Evolutionary conservation across 2,888 invertebrate genomes (phyloP).

Genomic region (Embidobia sp.): DNA sequence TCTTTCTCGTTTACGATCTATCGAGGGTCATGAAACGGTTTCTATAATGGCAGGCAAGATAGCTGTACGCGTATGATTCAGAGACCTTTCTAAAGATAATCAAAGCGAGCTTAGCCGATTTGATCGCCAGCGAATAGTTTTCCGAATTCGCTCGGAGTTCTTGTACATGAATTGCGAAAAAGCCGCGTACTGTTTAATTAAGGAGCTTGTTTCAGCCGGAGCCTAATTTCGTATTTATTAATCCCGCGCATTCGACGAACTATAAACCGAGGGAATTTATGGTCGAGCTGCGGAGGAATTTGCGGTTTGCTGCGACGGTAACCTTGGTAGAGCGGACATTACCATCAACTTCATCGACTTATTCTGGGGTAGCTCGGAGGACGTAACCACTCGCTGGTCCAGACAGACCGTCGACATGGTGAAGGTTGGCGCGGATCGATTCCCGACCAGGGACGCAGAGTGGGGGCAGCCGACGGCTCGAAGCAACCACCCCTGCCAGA

Average conservation of each 20-base stretch:
- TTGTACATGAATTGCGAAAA: no score
- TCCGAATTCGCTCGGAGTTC: no score
- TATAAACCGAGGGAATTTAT: conserved; percentile 28
- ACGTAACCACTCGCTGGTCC: conserved; percentile 56
- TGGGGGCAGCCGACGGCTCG: conserved; percentile 61
- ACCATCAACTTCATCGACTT: conserved; percentile 40
- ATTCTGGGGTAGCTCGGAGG: conserved; percentile 47
- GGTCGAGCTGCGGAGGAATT: conserved; percentile 18
- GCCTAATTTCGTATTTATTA: conserved; percentile 7
- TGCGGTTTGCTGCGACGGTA: conserved; percentile 38
- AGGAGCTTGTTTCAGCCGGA: no score
- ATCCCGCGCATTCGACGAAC: conserved; percentile 5
- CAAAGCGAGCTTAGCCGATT: conserved; percentile 17
- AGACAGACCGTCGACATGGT: conserved; percentile 58
- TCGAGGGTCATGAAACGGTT: conserved; percentile 63
- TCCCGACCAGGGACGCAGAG: conserved; percentile 42
- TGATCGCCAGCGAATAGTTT: not conserved
- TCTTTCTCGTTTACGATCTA: conserved; percentile 50
- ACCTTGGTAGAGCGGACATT: conserved; percentile 47
- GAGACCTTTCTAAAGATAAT: conserved; percentile 23
- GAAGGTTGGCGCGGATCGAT: conserved; percentile 63
- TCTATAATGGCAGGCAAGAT: conserved; percentile 51
- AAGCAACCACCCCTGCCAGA: conserved; percentile 64
- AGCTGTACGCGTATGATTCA: conserved; percentile 24
- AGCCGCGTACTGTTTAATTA: no score